phyloP scores from a whole-genome alignment of 1,140 invertebrate genomes.

The Sminthurinus signatus region DNA sequence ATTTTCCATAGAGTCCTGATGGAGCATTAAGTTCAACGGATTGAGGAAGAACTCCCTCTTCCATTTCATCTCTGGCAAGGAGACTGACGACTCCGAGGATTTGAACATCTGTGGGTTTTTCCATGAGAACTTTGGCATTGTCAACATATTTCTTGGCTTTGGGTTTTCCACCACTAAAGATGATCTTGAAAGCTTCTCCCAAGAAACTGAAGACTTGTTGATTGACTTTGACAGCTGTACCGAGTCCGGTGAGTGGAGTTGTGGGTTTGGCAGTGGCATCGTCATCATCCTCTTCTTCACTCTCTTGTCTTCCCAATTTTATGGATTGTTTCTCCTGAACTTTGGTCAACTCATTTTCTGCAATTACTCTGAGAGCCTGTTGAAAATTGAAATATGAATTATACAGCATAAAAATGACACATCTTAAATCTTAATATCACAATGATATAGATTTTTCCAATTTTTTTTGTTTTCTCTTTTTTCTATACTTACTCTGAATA shows the following conservation, averaged over 20 bases:
- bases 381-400: background rate
- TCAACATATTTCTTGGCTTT: conserved; percentile 9
- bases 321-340: background rate
- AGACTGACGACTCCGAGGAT: conserved; percentile 3
- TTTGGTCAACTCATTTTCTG: conserved; percentile 14
- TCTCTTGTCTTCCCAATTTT: background rate
- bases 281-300: conserved; percentile 12
- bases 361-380: conserved; percentile 8
- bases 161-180: conserved; percentile 13
- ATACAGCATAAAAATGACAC: background rate
- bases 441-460: background rate
- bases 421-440: background rate
- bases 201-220: conserved; percentile 10
- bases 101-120: background rate
- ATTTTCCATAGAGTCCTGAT: no score
- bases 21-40: no score
- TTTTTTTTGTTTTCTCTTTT: no score
- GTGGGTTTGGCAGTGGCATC: background rate
- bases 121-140: conserved; percentile 1
- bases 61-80: background rate
- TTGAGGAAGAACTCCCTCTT: no score
- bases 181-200: conserved; percentile 12
- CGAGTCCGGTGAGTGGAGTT: conserved; percentile 3
- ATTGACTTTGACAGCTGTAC: conserved; percentile 8
- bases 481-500: conserved; percentile 20